Base-by-base conservation (phyloP, 2,113 vertebrate species). In the Bostrychus sinensis region DNA sequence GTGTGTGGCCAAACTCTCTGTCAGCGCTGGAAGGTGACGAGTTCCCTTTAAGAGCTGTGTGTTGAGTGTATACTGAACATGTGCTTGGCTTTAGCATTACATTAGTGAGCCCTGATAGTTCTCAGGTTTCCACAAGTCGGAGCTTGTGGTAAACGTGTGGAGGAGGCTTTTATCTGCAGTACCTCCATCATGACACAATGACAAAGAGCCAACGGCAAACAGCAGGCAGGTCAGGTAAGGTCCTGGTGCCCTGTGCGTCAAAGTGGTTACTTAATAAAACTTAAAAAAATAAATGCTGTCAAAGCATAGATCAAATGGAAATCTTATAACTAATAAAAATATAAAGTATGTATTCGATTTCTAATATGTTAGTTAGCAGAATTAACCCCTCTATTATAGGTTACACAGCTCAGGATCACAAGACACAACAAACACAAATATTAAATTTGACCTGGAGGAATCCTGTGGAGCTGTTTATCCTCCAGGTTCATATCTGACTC, bases 401-500 rank as follows among this genome's bases (percentile, higher is more conserved):
- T n/a, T n/a, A n/a, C n/a, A n/a, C n/a, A n/a, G n/a, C n/a, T n/a
- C n/a, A n/a, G n/a, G n/a, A n/a, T n/a, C n/a, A n/a, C n/a, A n/a
- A n/a, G n/a, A n/a, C n/a, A n/a, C n/a, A n/a, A n/a, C n/a, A n/a
- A n/a, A n/a, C n/a, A n/a, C n/a, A n/a, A n/a, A n/a, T n/a, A n/a
- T n/a, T n/a, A n/a, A n/a, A n/a, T n/a, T n/a, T n/a, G n/a, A n/a
- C n/a, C n/a, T n/a, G n/a, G n/a, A n/a, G n/a, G n/a, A n/a, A n/a
- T 32, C 8, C 30, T 7, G 30, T 32, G 8, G 59, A 61, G 53
- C 72, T 46, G 34, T 60, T 61, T 69, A 36, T 32, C 58, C n/a
- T n/a, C n/a, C n/a, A n/a, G n/a, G n/a, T n/a, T n/a, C 81, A 70
- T 62, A 79, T 91, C 85, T 71, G 38, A 26, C 43, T 65, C 43